Conservation (phyloP, 37 sponge, comb jelly and placozoan species). For the Sycon ciliatum region DNA sequence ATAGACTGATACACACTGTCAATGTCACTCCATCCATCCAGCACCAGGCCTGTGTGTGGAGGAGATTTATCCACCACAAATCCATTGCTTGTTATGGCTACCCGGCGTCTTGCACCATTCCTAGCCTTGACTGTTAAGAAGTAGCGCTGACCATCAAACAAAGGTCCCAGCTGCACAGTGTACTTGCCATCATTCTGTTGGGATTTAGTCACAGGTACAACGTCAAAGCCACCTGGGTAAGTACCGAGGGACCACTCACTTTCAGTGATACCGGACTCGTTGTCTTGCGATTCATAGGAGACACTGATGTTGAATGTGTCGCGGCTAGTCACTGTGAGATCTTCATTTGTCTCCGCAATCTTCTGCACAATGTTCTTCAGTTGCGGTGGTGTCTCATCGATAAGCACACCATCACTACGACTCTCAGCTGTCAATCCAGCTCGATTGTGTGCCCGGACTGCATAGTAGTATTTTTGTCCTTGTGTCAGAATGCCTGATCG, state of each 20-base stretch:
- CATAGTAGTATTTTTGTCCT: background rate
- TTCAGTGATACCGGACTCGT: conserved; percentile 51
- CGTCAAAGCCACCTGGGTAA: conserved; percentile 22
- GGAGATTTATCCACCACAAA: background rate
- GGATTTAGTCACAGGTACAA: conserved; percentile 15
- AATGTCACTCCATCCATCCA: background rate
- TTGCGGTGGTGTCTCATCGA: conserved; percentile 61
- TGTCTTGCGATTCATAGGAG: conserved; percentile 51
- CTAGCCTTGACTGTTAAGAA: conserved; percentile 48
- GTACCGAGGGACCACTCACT: conserved; percentile 69
- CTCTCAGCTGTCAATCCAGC: background rate
- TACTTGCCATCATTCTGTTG: conserved; percentile 21
- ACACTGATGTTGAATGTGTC: conserved; percentile 24
- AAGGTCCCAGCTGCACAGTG: conserved; percentile 30
- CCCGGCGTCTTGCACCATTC: conserved; percentile 57
- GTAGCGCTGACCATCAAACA: conserved; percentile 15
- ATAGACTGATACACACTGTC: background rate
- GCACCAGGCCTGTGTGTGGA: background rate
- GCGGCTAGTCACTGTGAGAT: no score
- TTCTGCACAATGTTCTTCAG: conserved; percentile 20
- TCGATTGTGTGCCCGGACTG: background rate
- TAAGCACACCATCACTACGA: conserved; percentile 43
- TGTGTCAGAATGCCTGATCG: background rate
- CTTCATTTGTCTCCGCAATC: no score
- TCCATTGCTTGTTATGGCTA: background rate